Evolutionary conservation across 2,797 vertebrate species (phyloP), one percentile per base, ranked within the genome.

Genomic region (Muscicapa striata): DNA sequence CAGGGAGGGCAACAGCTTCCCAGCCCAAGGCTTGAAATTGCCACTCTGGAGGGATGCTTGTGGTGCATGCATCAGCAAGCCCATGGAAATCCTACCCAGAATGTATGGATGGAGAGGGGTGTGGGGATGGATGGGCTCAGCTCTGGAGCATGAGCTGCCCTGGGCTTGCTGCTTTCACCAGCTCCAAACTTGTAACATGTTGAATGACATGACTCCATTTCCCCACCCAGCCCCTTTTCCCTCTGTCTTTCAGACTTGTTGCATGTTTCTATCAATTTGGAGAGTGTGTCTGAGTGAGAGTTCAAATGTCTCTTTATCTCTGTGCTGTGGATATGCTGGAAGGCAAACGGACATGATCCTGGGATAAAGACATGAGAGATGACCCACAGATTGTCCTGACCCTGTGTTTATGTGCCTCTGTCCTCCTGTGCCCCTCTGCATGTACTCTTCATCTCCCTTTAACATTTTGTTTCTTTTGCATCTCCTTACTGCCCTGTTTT

Each of bases 401-500:
- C 5, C 3, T 59, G 9, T 84, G 34, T 83, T 72, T 62, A 32
- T 40, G 32, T 67, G 41, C 30, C 20, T 46, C 40, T 78, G 21
- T 78, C 45, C 29, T 75, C 34, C 69, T 49, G 66, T 30, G 23
- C 32, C 40, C 9, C n/a, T 69, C 62, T 84, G 40, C n/a, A 30
- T 19, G 2, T 54, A 41, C 55, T 34, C 23, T 82, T 72, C 36
- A 30, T 48, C 46, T 70, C 83, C 16, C 18, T 62, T 81, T 40
- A 59, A n/a, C 11, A 32, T 74, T 59, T 40, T 1, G 7, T 80
- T 32, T 78, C 41, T 79, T 69, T 76, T 3, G 3, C 34, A 10
- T 69, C n/a, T 91, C n/a, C 26, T 81, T 82, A 62, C 81, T 82
- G 43, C 69, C 76, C 57, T 57, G 80, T 97, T 97, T 92, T 62